Percentiles rank a stretch among this genome's conserved stretches.
Conservation (phyloP, 2,113 vertebrate genomes). For the Cyphomyrus plagiostoma region DNA sequence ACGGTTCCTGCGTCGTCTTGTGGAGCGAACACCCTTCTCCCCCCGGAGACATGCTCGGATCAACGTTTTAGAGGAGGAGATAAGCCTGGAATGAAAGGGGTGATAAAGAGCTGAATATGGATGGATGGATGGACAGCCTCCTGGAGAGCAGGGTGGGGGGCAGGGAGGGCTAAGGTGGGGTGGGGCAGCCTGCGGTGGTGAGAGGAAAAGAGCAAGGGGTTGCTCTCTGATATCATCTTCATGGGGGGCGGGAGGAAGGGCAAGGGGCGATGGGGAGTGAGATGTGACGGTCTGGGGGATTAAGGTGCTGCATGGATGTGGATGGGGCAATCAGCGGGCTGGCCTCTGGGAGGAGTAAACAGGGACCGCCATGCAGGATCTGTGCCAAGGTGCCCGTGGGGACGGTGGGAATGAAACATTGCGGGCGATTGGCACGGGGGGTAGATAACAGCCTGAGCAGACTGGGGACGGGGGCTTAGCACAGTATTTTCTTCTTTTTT, state of each 20-base stretch:
- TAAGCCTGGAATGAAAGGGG: background rate
- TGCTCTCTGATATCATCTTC: background rate
- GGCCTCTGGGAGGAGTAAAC: background rate
- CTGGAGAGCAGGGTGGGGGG: background rate
- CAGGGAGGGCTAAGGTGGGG: background rate
- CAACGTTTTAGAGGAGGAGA: background rate
- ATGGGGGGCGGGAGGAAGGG: background rate
- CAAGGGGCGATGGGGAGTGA: background rate
- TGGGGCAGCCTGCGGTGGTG: background rate
- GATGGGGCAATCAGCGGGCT: background rate
- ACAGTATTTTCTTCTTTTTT: background rate
- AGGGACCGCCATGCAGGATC: background rate
- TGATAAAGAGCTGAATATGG: slow-evolving; percentile 9
- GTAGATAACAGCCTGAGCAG: background rate
- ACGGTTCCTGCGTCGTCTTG: background rate
- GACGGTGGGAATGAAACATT: background rate
- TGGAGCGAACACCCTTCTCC: slow-evolving; percentile 4
- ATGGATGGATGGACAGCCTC: background rate
- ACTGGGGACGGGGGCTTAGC: background rate
- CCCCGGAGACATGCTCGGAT: background rate
- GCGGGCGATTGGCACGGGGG: background rate
- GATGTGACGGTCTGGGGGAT: background rate
- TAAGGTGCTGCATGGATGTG: background rate
- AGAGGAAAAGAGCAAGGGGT: background rate
- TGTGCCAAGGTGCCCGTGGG: background rate